Base-by-base conservation (phyloP, 1,140 invertebrate species). In the Drosophila orena region DNA sequence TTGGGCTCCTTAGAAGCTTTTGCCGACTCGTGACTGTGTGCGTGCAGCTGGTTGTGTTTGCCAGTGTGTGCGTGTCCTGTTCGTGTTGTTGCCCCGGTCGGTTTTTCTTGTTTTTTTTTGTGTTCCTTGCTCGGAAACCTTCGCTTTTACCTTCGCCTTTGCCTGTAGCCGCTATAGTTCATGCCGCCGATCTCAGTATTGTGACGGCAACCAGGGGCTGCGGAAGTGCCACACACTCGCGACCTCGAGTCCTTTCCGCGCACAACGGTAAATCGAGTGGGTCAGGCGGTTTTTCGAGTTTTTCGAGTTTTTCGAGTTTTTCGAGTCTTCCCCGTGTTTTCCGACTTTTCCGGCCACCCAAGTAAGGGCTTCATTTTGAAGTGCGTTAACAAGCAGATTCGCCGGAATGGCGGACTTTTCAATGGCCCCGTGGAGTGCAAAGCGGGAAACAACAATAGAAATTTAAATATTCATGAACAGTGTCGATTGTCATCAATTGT, bases 381-480 rank as follows among this genome's bases (percentile, higher is more conserved):
- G 71, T 50, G 65, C 53, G 71, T 53, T 75, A 70, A 77, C 75
- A 57, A 70, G 37, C 14, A 68, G 43, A 24, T 20, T 60, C 40
- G 50, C 49, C 44, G 53, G 30, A 57, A 50, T 17, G 59, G 44
- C 37, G 30, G 55, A 3, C 30, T 50, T 55, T 56, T 56, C 30
- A 52, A 50, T 40, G 30, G 60, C 43, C 27, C 12, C 50, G 49
- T 27, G 47, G 73, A 54, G 54, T 38, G 35, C 44, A 57, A 42
- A 66, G 50, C 35, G 68, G 27, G 30, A 66, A 35, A 70, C 73
- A 73, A 85, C 81, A 86, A 85, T 74, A 71, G 81, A 68, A 71
- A 71, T 81, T 86, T 75, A 86, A 86, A 86, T 86, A 86, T 86
- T 86, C 81, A 86, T 86, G 81, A 86, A 71, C 55, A 49, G 66